phyloP scores from a whole-genome alignment of 2,113 vertebrate species.

The Paedocypris sp. region DNA sequence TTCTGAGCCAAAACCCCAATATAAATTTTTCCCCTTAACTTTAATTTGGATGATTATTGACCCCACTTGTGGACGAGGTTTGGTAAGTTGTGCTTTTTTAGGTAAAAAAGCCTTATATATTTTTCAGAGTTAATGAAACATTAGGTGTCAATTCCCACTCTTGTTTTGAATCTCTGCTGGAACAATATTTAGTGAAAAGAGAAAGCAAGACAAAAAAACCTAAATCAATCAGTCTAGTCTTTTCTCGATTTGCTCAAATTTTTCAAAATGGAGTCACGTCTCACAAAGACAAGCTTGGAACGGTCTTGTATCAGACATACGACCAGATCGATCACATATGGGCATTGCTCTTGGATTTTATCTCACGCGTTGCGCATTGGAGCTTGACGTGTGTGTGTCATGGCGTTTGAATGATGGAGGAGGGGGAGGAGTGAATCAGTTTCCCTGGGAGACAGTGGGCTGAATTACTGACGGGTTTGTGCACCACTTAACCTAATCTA shows the following conservation, averaged over 20 bases:
- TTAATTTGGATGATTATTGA: too few relatives aligned
- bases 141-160: background rate
- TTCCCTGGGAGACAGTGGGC: constrained; percentile 38
- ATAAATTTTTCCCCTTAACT: too few relatives aligned
- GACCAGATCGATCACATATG: constrained; percentile 25
- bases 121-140: background rate
- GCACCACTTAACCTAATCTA: constrained; percentile 46
- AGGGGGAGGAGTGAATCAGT: constrained; percentile 38
- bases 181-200: constrained; percentile 15
- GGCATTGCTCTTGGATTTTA: background rate
- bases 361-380: constrained; percentile 4
- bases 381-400: constrained; percentile 13
- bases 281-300: constrained; percentile 25
- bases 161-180: too few relatives aligned
- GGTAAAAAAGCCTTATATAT: too few relatives aligned
- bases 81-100: too few relatives aligned
- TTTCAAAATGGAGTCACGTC: constrained; percentile 30
- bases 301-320: constrained; percentile 21
- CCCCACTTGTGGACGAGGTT: too few relatives aligned
- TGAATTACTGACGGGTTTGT: constrained; percentile 45
- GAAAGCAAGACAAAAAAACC: constrained; percentile 13
- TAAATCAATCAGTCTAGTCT: constrained; percentile 28
- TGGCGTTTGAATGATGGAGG: constrained; percentile 26
- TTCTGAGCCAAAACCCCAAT: too few relatives aligned
- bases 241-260: constrained; percentile 12